Base-by-base conservation (phyloP, 1,140 invertebrate genomes). In the Aricia agestis region DNA sequence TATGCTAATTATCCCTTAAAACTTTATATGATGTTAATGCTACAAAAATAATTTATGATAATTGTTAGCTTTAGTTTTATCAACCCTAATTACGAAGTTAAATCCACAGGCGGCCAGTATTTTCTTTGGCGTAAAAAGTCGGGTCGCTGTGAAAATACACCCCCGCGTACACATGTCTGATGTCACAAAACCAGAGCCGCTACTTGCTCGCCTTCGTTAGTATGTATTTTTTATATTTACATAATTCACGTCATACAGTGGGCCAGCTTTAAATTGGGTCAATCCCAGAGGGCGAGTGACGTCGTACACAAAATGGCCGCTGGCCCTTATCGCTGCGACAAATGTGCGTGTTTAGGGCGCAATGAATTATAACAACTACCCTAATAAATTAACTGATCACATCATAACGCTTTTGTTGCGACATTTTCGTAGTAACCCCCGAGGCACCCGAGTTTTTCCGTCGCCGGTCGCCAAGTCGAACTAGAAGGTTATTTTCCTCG, bases 351-450 rank as follows among this genome's bases (percentile, higher is more conserved):
- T 72, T 73, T 71, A 73, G 76, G 75, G 68, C 73, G 72, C 78
- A 70, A 78, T 81, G 79, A 80, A 81, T 81, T 77, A 82, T 74
- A 66, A 66, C 69, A 81, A 83, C 76, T 79, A 74, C 76, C 66
- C 57, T 67, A 73, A 78, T 84, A 78, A 78, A 81, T 84, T 81
- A 82, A 65, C 68, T 72, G 78, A 75, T 76, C 82, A 77, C 77
- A 76, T 83, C 80, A 79, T 80, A 82, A 78, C 72, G 58, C 45
- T 67, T 69, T 63, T 59, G 68, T 41, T 69, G 68, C 41, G 59
- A 63, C 59, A 63, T 63, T 63, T 63, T 63, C 59, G 59, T 59
- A 63, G 31, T 65, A 45, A 63, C 18, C 25, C 36, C 63, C 57
- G 11, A 69, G 68, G 61, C 18, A 15, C 36, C 63, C 57, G 11